These are phyloP conservation scores for Dichetophora obliterata DNA, from an alignment of 2,888 invertebrate species.

Conservation along the genomic window DNA sequence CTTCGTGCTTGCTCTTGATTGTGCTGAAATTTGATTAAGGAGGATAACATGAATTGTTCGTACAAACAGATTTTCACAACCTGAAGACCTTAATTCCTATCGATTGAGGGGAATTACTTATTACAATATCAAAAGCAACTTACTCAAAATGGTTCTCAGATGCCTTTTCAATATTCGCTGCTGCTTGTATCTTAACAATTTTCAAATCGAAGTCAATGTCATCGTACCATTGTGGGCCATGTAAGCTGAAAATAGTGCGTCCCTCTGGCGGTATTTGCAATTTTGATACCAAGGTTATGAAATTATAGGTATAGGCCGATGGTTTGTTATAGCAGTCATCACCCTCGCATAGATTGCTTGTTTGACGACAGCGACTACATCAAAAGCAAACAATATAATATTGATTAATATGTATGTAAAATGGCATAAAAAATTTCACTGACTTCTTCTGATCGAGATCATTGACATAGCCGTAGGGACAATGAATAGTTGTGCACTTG, in stretches of 20 bases:
- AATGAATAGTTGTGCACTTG: slow-evolving; percentile 87
- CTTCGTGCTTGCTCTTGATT: slow-evolving; percentile 76
- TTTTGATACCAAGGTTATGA: slow-evolving; percentile 91
- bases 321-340: slow-evolving; percentile 85
- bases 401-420: neutral
- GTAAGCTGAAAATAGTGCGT: slow-evolving; percentile 86
- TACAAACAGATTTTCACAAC: neutral
- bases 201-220: slow-evolving; percentile 84
- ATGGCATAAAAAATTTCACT: slow-evolving; percentile 60
- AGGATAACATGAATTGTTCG: neutral
- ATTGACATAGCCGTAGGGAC: slow-evolving; percentile 86
- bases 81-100: too few relatives aligned
- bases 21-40: slow-evolving; percentile 67
- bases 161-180: slow-evolving; percentile 74
- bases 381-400: slow-evolving; percentile 9
- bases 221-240: slow-evolving; percentile 81
- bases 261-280: slow-evolving; percentile 76
- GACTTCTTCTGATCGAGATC: slow-evolving; percentile 87
- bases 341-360: slow-evolving; percentile 78
- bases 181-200: slow-evolving; percentile 77
- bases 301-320: slow-evolving; percentile 91
- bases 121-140: too few relatives aligned
- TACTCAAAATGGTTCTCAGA: slow-evolving; percentile 74
- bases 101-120: too few relatives aligned
- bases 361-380: slow-evolving; percentile 84